Percentiles rank a stretch among this genome's conserved stretches.
These are phyloP conservation scores for Ciconia boyciana DNA, from an alignment of 2,113 vertebrate species.

Conservation along the genomic window DNA sequence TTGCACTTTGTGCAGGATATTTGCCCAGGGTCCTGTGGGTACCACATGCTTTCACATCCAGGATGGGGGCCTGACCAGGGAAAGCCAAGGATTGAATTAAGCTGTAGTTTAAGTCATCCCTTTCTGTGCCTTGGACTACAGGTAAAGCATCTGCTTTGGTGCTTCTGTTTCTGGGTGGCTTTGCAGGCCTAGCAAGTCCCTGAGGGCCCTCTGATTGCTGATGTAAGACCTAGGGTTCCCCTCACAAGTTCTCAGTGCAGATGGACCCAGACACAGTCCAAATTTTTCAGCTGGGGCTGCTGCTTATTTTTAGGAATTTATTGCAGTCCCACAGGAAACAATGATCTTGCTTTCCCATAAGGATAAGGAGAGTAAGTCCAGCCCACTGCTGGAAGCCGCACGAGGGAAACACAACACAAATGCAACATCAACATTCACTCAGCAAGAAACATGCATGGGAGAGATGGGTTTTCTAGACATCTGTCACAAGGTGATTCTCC, in stretches of 20 bases:
- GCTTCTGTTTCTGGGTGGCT: not conserved
- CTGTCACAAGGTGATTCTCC: not conserved
- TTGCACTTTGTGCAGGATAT: accelerated
- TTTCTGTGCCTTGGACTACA: not conserved
- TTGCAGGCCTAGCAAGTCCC: not conserved
- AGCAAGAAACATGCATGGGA: not conserved
- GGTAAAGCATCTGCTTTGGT: not conserved
- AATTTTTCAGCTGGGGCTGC: not conserved
- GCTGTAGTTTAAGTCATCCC: not conserved
- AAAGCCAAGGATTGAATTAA: not conserved
- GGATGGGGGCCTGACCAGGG: not conserved
- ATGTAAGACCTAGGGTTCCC: not conserved
- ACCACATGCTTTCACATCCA: not conserved
- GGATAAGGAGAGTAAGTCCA: not conserved
- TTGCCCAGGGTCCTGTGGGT: not conserved
- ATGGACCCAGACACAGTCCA: not conserved
- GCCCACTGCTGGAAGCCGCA: not conserved
- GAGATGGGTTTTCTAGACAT: not conserved
- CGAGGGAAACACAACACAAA: not conserved
- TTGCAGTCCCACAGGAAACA: not conserved
- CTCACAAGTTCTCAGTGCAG: not conserved
- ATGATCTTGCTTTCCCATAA: not conserved
- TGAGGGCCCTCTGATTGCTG: not conserved
- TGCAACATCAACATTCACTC: not conserved
- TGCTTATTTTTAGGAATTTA: conserved; percentile 10